Conservation (phyloP, 2,888 invertebrate species). For the Rhamnusium bicolor region DNA sequence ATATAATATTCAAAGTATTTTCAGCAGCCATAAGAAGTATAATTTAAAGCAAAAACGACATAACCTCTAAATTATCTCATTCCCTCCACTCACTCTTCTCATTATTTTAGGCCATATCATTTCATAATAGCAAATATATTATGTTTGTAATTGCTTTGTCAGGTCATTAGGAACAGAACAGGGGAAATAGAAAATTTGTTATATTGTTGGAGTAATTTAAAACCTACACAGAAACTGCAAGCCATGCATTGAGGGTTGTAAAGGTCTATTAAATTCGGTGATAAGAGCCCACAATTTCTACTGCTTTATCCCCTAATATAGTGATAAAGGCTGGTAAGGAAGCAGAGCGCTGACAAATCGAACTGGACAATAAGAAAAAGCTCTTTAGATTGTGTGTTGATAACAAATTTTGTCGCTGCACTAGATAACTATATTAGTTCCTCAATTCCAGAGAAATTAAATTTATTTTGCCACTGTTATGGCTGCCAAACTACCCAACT, state of each 20-base stretch:
- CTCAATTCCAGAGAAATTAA: constrained; percentile 6
- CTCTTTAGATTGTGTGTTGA: constrained; percentile 39
- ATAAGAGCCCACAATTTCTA: constrained; percentile 49
- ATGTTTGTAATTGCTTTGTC: constrained; percentile 44
- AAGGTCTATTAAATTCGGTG: constrained; percentile 51
- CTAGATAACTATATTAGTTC: constrained; percentile 9
- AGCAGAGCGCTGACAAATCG: constrained; percentile 46
- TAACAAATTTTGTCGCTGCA: constrained; percentile 31
- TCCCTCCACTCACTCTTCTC: constrained; percentile 26
- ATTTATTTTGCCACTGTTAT: constrained; percentile 16
- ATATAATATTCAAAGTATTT: background rate
- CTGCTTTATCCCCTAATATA: constrained; percentile 46
- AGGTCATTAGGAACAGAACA: constrained; percentile 46
- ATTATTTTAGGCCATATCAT: constrained; percentile 31
- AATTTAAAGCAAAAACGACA: constrained; percentile 1
- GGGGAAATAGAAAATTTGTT: constrained; percentile 44
- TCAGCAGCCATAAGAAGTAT: background rate
- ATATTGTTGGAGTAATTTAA: constrained; percentile 43
- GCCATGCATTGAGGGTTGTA: constrained; percentile 45
- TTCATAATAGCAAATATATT: constrained; percentile 39
- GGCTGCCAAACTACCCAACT: background rate
- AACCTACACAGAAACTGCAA: constrained; percentile 39
- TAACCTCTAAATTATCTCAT: constrained; percentile 18
- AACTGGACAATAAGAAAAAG: constrained; percentile 44
- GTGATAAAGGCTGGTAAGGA: constrained; percentile 40